Conservation (phyloP, 1,140 invertebrate genomes). For the Battus philenor region DNA sequence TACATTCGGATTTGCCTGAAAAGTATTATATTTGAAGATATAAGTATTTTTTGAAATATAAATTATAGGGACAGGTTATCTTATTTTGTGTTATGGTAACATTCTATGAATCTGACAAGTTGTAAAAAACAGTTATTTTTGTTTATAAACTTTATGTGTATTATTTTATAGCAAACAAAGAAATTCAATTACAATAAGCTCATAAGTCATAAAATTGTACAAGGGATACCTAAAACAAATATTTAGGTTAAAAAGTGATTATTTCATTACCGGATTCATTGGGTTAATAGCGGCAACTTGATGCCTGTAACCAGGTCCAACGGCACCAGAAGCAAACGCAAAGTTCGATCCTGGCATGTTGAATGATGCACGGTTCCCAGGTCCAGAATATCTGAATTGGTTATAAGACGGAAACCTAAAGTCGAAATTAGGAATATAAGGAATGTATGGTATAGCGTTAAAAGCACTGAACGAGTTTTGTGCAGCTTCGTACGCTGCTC, state of each 20-base stretch:
- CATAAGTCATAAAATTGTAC: no score
- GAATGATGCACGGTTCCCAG: slow-evolving; percentile 20
- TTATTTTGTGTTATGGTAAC: no score
- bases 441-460: slow-evolving; percentile 48
- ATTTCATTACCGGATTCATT: slow-evolving; percentile 77
- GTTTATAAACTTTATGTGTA: no score
- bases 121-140: no score
- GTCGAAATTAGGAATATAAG: slow-evolving; percentile 47
- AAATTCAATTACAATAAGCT: no score
- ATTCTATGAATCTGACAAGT: no score
- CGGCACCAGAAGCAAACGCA: slow-evolving; percentile 43
- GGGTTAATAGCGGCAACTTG: slow-evolving; percentile 77
- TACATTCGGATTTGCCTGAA: slow-evolving; percentile 78
- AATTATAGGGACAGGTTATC: no score
- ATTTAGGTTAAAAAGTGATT: no score
- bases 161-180: no score
- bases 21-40: slow-evolving; percentile 6
- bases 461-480: slow-evolving; percentile 64
- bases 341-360: slow-evolving; percentile 31
- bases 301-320: slow-evolving; percentile 71
- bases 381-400: slow-evolving; percentile 35
- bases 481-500: slow-evolving; percentile 36
- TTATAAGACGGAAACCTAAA: slow-evolving; percentile 45
- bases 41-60: no score
- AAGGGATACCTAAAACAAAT: no score